Percentiles rank a stretch among this genome's conserved stretches.
phyloP scores from a whole-genome alignment of 1,140 invertebrate genomes.

The Aphaenogaster floridana region DNA sequence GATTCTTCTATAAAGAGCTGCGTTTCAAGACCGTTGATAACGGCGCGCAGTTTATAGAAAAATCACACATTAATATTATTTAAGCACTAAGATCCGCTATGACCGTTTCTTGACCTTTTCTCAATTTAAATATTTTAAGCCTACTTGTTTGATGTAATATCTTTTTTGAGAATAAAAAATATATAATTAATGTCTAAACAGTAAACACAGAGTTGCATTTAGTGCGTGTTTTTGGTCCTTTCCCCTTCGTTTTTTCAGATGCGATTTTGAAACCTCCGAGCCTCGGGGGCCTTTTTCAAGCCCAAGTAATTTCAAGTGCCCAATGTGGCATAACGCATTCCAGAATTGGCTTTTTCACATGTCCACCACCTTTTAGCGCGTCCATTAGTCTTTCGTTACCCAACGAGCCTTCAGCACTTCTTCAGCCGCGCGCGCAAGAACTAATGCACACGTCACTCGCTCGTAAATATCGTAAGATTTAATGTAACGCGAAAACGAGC shows the following conservation, averaged over 20 bases:
- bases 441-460: slow-evolving; percentile 40
- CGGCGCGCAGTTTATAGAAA: too few species aligned
- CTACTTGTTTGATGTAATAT: neutral
- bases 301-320: slow-evolving; percentile 2
- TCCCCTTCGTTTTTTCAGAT: neutral
- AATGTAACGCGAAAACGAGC: slow-evolving; percentile 49
- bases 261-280: neutral
- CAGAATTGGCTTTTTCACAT: neutral
- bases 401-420: neutral
- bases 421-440: neutral
- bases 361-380: neutral
- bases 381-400: slow-evolving; percentile 18
- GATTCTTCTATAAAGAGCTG: too few species aligned
- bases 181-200: neutral
- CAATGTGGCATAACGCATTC: neutral
- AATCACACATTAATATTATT: too few species aligned
- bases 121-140: too few species aligned
- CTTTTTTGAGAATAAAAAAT: neutral
- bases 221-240: neutral
- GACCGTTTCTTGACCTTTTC: too few species aligned
- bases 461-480: slow-evolving; percentile 38
- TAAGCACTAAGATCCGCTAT: too few species aligned
- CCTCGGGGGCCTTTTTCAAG: neutral
- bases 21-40: too few species aligned
- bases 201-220: neutral